A percentile compares a stretch with the other conserved stretches of the same genome.
Evolutionary conservation across 2,113 vertebrate species (phyloP).

Genomic region (Aptenodytes forsteri): DNA sequence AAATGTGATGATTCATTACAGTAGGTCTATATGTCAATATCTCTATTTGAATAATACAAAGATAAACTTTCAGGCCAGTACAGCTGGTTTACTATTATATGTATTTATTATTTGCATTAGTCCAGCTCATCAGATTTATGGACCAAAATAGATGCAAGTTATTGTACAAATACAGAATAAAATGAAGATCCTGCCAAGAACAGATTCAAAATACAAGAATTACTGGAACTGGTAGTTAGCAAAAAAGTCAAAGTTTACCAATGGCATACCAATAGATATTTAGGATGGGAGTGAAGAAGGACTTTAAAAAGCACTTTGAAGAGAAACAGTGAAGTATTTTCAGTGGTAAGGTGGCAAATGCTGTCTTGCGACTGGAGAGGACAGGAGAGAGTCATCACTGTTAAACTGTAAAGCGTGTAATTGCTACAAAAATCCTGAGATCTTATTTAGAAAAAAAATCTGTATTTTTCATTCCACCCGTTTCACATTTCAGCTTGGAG

Average conservation of each 20-base stretch:
- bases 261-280: neutral
- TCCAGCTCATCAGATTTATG: neutral
- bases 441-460: neutral
- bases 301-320: neutral
- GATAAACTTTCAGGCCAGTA: neutral
- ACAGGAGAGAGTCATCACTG: neutral
- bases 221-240: neutral
- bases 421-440: neutral
- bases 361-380: neutral
- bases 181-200: neutral
- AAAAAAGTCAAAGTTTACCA: neutral
- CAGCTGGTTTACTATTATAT: neutral
- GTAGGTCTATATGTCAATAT: slow-evolving; percentile 10
- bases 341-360: neutral
- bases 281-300: neutral
- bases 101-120: neutral
- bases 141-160: neutral
- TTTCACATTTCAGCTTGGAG: neutral
- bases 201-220: neutral
- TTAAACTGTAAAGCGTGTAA: neutral
- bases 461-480: neutral
- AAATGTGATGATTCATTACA: slow-evolving; percentile 18
- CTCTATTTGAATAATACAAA: slow-evolving; percentile 3
- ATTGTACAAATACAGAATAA: neutral
- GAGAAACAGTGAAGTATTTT: neutral